Base-by-base conservation (phyloP, 2,113 vertebrate species). In the Lagopus leucura region DNA sequence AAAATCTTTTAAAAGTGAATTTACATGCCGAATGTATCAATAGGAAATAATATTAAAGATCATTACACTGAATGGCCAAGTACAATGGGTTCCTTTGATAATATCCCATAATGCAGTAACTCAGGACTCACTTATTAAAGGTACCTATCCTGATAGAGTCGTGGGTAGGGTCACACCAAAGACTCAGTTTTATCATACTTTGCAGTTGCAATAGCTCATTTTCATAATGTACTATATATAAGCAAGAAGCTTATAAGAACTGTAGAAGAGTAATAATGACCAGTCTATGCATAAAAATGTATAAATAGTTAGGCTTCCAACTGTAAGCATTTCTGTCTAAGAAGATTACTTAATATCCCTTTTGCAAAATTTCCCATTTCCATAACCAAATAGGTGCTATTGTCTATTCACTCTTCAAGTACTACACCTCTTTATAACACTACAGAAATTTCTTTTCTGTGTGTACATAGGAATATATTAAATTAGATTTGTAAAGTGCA, bases 1-100 rank as follows among this genome's bases (percentile, higher is more conserved):
- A 42, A 96, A 93, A 90, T 97, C 93, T 97, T 97, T 98, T 96
- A 96, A 95, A 97, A 97, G 48, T 94, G 91, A 97, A 97, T 97
- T 98, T 97, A 96, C 95, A 96, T 96, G 83, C 88, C 12, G 52
- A 95, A 87, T 74, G 30, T 98, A 97, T 97, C 96, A 97, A 97
- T 97, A 97, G 95, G 89, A 98, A 97, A 97, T 97, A 96, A 97
- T 93, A 97, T 92, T 96, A 97, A 97, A 97, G 97, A 97, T 98
- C 89, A 97, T 97, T 97, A 97, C 83, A 92, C 81, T 96, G 96
- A 97, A 97, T 97, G 97, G 94, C 92, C 95, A 95, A 93, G 48
- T 79, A 97, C 95, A 98, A 97, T 96, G 86, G 32, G 32, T 92
- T 96, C 80, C 54, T 97, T 96, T 96, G 86, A 95, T 96, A 96